Evolutionary conservation across 2,797 vertebrate species (phyloP).

Genomic region (Amblyraja radiata): DNA sequence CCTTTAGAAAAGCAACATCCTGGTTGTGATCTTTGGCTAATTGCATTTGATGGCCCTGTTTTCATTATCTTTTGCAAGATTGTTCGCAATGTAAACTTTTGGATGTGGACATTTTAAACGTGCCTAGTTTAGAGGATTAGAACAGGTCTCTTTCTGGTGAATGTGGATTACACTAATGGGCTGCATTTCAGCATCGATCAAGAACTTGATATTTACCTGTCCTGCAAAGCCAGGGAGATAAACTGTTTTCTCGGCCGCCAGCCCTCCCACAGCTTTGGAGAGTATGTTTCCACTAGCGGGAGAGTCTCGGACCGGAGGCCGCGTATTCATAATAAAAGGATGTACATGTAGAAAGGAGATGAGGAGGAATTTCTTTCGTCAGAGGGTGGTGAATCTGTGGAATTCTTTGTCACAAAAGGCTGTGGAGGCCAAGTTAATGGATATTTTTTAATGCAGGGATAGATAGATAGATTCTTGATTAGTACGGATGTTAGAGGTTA

Average conservation of each 20-base stretch:
- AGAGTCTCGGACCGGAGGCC: no score
- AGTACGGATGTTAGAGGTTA: no score
- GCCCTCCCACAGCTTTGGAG: not conserved
- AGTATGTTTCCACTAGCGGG: no score
- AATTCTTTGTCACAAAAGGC: no score
- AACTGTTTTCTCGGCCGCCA: no score
- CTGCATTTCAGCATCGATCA: not conserved
- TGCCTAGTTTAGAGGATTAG: not conserved
- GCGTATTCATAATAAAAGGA: no score
- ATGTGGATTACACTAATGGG: not conserved
- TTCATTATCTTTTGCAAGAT: not conserved
- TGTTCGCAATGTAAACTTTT: not conserved
- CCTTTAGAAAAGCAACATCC: slow-evolving; percentile 20
- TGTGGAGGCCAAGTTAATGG: no score
- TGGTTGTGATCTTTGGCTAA: not conserved
- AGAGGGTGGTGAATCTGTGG: no score
- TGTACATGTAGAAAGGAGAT: no score
- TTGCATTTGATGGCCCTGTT: slow-evolving; percentile 3
- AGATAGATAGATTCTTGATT: no score
- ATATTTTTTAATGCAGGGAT: no score
- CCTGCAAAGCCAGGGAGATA: not conserved
- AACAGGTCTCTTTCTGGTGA: not conserved
- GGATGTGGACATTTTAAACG: not conserved
- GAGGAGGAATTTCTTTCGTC: no score
- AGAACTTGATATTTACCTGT: not conserved